A percentile compares a stretch with the other conserved stretches of the same genome.
Evolutionary conservation across 2,797 vertebrate species (phyloP).

Genomic region (Vireo griseus): DNA sequence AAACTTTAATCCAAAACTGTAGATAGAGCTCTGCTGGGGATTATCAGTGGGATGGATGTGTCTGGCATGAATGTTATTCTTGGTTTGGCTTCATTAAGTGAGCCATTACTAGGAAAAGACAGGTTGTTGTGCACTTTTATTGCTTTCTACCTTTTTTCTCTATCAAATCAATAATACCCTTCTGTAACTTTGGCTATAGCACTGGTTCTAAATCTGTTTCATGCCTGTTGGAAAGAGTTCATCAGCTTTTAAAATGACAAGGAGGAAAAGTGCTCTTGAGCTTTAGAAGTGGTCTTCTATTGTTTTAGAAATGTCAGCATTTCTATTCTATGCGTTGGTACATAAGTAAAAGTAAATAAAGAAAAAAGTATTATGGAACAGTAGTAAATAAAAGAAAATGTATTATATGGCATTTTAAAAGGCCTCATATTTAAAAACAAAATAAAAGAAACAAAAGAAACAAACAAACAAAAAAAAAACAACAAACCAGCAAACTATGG

Average conservation of each 20-base stretch:
- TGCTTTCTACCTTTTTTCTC: background rate
- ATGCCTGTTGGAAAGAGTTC: background rate
- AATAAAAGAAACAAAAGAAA: background rate
- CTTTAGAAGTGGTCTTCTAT: background rate
- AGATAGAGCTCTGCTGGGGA: background rate
- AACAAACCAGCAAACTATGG: background rate
- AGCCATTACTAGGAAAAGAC: background rate
- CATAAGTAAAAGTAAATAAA: background rate
- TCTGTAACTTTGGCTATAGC: background rate
- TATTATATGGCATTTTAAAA: background rate
- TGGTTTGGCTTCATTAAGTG: constrained; percentile 14
- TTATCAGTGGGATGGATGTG: constrained; percentile 20
- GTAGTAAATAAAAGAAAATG: background rate
- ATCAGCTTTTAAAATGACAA: background rate
- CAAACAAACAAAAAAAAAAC: background rate
- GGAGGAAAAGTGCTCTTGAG: background rate
- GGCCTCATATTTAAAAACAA: background rate
- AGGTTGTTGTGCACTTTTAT: background rate
- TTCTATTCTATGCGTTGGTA: background rate
- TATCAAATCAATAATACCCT: background rate
- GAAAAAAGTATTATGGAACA: background rate
- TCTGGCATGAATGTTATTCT: constrained; percentile 6
- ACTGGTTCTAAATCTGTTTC: background rate
- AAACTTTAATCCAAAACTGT: background rate
- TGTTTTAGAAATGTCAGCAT: background rate